Base-by-base conservation (phyloP, 2,888 invertebrate genomes). In the Neelides folsomi region DNA sequence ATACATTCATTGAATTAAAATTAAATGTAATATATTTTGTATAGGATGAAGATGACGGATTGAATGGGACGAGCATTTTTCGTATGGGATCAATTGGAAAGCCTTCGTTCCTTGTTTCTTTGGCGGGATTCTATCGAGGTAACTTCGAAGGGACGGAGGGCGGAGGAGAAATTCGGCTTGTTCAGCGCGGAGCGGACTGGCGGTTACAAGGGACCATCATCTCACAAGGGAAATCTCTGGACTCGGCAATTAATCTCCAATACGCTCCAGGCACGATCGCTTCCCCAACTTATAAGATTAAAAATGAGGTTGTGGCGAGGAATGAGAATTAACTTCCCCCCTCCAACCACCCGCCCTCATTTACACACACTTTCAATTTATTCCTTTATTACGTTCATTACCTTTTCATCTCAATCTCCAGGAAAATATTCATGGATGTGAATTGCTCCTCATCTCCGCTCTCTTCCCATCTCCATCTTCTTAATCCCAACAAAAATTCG, bases 141-240 rank as follows among this genome's bases (percentile, higher is more conserved):
- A 58, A 38, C 52, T 60, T 61, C 47, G 58, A 63, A 49, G 54
- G 44, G 8, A 55, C 51, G 16, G 40, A 55, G 49, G 35, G 53
- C 36, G 53, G 52, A 48, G 54, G 53, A 49, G 45, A 53, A 36
- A 58, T 62, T 48, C 46, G 54, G 37, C 49, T 61, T 49, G 53
- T 53, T 40, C 55, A 60, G 36, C 55, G 54, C 18, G 39, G 55
- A 39, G 59, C 55, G 44, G 58, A 64, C 57, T 63, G 60, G 60
- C 62, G 62, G 42, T 51, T 62, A 35, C 60, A 62, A 45, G 55
- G 52, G 27, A 56, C 50, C 47, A 53, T 60, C 45, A 52, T 54
- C 51, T 52, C 59, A 44, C 56, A 53, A 47, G 64, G 64, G 56
- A 65, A 63, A 58, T 63, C 62, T 55, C 44, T 63, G 49, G 57